Conservation (phyloP, 2,113 vertebrate genomes). For the Rhombomys opimus region DNA sequence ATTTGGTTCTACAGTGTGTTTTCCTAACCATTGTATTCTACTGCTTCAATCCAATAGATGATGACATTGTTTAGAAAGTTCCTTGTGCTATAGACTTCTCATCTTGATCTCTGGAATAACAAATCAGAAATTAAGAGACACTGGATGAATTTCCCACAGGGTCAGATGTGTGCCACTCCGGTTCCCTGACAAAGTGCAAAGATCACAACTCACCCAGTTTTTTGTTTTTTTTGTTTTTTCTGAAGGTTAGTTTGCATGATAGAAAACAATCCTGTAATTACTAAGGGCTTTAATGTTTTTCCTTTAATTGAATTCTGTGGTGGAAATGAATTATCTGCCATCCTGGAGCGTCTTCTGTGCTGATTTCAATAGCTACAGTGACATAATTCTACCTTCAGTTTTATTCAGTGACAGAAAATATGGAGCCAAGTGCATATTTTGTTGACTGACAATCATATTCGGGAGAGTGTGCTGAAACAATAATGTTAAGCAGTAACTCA, state of each 20-base stretch:
- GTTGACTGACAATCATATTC: conserved; percentile 50
- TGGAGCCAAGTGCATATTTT: conserved; percentile 46
- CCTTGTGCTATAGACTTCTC: not conserved
- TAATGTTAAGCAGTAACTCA: conserved; percentile 29
- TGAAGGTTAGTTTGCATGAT: conserved; percentile 45
- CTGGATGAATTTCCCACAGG: conserved; percentile 40
- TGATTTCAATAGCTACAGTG: conserved; percentile 61
- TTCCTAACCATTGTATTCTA: not conserved
- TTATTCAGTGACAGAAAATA: conserved; percentile 63
- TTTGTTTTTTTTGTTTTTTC: too few relatives aligned
- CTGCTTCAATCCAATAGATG: not conserved
- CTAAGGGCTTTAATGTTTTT: conserved; percentile 59
- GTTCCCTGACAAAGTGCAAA: conserved; percentile 24
- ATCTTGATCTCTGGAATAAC: conserved; percentile 47
- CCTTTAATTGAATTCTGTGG: conserved; percentile 71
- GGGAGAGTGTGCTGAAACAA: conserved; percentile 6
- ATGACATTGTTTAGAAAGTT: conserved; percentile 16
- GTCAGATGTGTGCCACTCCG: conserved; percentile 52
- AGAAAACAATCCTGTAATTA: conserved; percentile 66
- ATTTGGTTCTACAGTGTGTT: not conserved
- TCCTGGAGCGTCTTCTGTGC: conserved; percentile 60
- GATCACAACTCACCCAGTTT: conserved; percentile 12
- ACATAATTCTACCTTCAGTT: conserved; percentile 67
- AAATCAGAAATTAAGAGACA: conserved; percentile 31
- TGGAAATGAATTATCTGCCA: conserved; percentile 73